Evolutionary conservation across 2,113 vertebrate genomes (phyloP), one percentile per base, ranked within the genome.

Genomic region (Oryzias celebensis): DNA sequence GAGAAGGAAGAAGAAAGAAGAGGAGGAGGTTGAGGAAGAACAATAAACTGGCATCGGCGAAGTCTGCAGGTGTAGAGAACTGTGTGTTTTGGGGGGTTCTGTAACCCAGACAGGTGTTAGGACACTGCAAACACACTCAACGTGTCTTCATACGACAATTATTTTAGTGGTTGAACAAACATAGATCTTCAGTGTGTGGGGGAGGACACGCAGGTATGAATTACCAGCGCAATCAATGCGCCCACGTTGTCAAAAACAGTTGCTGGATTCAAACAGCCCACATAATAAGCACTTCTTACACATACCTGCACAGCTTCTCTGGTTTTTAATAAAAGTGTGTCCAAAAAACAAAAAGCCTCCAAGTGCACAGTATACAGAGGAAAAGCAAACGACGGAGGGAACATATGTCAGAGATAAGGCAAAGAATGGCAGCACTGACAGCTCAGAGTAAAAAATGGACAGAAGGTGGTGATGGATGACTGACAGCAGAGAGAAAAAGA

Each of bases 41-140:
- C 73, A 87, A 85, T 81, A 68, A 80, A 58, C 67, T 63, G 67
- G 63, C 73, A 59, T 61, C 68, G 45, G 61, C 68, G 63, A 71
- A 56, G 74, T 65, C 80, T 75, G 71, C 79, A 65, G 70, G 77
- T 80, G 23, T 28, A 57, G 58, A 75, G 31, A 48, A 24, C 17
- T 14, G 31, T 26, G 12, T 50, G 22, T 67, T 48, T 54, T 13
- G 28, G n/a, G 8, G 52, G 68, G 17, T 42, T 26, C 31, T 16
- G 24, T 18, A 58, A 8, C 23, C 17, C 15, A 22, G 18, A 54
- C 22, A 48, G 36, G 36, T 36, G 36, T 12, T 36, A 12, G 36
- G 36, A 36, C 36, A 28, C 26, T 28, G 26, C 5, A 28, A 28
- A 28, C 26, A 5, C 26, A 36, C 31, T 36, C 31, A 36, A 36